Percentiles rank a stretch among this genome's conserved stretches.
Evolutionary conservation across 2,113 vertebrate species (phyloP).

Genomic region (Anser cygnoides): DNA sequence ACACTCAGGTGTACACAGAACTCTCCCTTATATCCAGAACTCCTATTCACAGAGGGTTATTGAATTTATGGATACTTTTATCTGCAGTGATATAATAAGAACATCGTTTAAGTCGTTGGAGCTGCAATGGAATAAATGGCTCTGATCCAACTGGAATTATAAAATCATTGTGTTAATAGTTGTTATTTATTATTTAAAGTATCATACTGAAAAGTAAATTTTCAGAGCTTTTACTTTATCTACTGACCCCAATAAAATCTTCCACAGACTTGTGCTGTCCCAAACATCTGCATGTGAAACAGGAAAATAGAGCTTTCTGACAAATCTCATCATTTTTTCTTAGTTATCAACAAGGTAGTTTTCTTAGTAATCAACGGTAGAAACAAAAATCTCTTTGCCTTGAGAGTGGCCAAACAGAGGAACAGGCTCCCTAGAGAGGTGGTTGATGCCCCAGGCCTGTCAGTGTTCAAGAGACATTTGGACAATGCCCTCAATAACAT

Average conservation of each 20-base stretch:
- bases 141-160: not conserved
- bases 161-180: not conserved
- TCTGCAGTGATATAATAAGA: not conserved
- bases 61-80: not conserved
- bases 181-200: not conserved
- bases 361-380: too few species aligned
- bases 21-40: not conserved
- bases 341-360: not conserved
- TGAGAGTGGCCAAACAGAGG: not conserved
- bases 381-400: not conserved
- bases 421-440: not conserved
- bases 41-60: not conserved
- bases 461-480: not conserved
- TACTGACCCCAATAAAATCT: not conserved
- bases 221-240: not conserved
- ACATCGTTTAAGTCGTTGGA: not conserved
- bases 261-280: not conserved
- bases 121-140: not conserved
- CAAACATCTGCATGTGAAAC: not conserved
- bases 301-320: not conserved
- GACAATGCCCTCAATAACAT: not conserved
- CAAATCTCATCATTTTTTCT: not conserved
- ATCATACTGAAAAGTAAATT: not conserved
- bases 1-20: not conserved
- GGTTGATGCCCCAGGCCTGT: not conserved